Conservation (phyloP, 2,113 vertebrate genomes). For the Thermophis baileyi region DNA sequence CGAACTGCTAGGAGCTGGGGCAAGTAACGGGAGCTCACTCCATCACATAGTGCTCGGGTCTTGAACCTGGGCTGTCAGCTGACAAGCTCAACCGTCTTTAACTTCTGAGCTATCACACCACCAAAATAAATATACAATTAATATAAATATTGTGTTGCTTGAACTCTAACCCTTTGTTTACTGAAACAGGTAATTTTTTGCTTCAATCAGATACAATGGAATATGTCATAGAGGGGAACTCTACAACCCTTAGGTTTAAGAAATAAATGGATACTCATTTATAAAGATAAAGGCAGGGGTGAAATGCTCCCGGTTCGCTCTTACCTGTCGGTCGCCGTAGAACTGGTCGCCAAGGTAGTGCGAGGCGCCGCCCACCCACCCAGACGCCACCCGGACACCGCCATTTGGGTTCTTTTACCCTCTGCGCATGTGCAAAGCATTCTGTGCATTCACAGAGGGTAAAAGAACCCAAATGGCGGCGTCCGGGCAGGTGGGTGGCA, state of each 20-base stretch:
- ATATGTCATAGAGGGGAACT: accelerated
- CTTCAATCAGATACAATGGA: neutral
- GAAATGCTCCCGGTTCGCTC: too few species aligned
- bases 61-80: neutral
- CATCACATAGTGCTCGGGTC: neutral
- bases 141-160: neutral
- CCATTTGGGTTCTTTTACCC: too few species aligned
- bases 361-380: too few species aligned
- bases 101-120: neutral
- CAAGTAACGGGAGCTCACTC: neutral
- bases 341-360: too few species aligned
- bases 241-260: neutral
- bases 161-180: neutral
- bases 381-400: too few species aligned
- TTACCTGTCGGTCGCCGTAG: too few species aligned
- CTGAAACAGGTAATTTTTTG: neutral
- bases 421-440: too few species aligned
- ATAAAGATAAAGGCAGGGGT: neutral
- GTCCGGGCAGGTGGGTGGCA: too few species aligned
- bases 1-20: neutral
- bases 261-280: neutral
- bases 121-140: neutral
- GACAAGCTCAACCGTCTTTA: neutral
- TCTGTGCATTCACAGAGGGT: too few species aligned
- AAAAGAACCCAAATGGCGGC: too few species aligned